phyloP scores from a whole-genome alignment of 2,113 vertebrate genomes.

The Bos javanicus region DNA sequence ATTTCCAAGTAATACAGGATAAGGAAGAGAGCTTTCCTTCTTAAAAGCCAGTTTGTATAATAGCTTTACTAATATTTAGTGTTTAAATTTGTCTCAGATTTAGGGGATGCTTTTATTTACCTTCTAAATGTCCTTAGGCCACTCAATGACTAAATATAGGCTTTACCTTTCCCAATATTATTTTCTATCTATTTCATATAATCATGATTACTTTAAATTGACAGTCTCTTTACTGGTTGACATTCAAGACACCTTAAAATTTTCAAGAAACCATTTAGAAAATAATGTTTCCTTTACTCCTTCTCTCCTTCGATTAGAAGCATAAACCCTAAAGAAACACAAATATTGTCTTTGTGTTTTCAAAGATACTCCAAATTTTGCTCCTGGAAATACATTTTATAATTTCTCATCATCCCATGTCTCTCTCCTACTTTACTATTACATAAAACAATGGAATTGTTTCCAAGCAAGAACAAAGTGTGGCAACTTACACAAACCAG shows the following conservation, averaged over 20 bases:
- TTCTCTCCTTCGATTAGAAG: neutral
- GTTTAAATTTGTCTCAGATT: neutral
- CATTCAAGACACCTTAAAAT: neutral
- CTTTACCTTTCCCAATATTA: neutral
- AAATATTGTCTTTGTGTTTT: neutral
- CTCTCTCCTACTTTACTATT: neutral
- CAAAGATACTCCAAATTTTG: neutral
- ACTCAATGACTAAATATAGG: neutral
- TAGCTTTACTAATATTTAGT: neutral
- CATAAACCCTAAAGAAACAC: neutral
- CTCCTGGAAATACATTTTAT: neutral
- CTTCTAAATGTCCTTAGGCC: neutral
- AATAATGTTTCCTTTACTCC: neutral
- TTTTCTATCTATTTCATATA: neutral
- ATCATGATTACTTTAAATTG: neutral
- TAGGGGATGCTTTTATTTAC: neutral
- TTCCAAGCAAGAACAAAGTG: neutral
- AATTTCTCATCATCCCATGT: neutral
- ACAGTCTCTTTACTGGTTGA: neutral
- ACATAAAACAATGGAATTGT: neutral
- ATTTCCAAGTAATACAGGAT: neutral
- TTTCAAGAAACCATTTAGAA: constrained; percentile 18
- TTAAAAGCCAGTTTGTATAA: neutral
- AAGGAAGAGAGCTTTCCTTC: neutral
- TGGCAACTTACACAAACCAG: neutral